These are phyloP conservation scores for Pollenia amentaria DNA, from an alignment of 2,888 invertebrate genomes.

Conservation along the genomic window DNA sequence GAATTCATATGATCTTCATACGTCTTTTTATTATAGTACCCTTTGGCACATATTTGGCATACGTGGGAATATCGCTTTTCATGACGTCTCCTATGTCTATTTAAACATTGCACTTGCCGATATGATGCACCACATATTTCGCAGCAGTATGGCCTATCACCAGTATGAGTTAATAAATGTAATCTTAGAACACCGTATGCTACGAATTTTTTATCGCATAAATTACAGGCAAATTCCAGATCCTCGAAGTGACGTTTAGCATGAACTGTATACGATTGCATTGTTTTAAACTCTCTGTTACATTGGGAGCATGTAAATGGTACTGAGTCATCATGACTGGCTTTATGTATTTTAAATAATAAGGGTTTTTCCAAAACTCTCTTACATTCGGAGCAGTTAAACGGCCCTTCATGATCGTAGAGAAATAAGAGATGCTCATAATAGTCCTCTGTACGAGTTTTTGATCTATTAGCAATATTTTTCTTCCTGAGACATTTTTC, in stretches of 20 bases:
- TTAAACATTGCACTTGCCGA: slow-evolving; percentile 53
- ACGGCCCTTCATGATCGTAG: slow-evolving; percentile 65
- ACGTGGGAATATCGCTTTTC: slow-evolving; percentile 50
- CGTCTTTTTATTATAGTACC: slow-evolving; percentile 54
- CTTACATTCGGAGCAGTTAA: slow-evolving; percentile 61
- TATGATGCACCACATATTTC: slow-evolving; percentile 66
- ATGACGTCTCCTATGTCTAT: slow-evolving; percentile 54
- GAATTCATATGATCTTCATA: slow-evolving; percentile 69
- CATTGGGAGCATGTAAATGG: slow-evolving; percentile 65
- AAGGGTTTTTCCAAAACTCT: slow-evolving; percentile 44
- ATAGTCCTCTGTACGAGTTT: slow-evolving; percentile 29
- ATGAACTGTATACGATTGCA: slow-evolving; percentile 58
- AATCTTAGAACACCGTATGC: slow-evolving; percentile 41
- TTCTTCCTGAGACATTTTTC: slow-evolving; percentile 60
- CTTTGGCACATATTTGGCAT: slow-evolving; percentile 66
- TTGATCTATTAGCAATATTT: slow-evolving; percentile 2
- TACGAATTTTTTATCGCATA: slow-evolving; percentile 65
- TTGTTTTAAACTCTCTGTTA: slow-evolving; percentile 48
- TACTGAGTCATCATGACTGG: slow-evolving; percentile 45
- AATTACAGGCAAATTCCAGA: slow-evolving; percentile 51
- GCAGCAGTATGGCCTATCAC: slow-evolving; percentile 63
- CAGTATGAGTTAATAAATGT: slow-evolving; percentile 65
- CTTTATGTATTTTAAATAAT: slow-evolving; percentile 55
- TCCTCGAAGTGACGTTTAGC: slow-evolving; percentile 67
- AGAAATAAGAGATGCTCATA: slow-evolving; percentile 56